Evolutionary conservation across 2,888 invertebrate genomes (phyloP), one percentile per base, ranked within the genome.

Genomic region (Drosophila paranaensis): DNA sequence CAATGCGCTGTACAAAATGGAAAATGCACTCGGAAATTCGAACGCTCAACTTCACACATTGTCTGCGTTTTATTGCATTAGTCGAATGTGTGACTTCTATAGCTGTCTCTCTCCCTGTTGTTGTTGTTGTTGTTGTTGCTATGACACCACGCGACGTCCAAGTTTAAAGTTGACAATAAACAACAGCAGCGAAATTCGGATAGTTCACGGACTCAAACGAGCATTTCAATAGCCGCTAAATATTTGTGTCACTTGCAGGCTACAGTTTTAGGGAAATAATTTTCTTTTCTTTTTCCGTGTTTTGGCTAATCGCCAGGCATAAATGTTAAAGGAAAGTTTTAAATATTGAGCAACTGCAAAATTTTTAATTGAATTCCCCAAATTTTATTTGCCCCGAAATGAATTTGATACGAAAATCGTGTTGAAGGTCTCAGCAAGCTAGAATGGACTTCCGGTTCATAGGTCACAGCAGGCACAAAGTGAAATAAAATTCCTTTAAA

Each of bases 1-100:
- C 75, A 70, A 61, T 73, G 57, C 71, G 63, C 43, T 74, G 65
- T 60, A 68, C 72, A 68, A 84, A 87, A 74, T 80, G 76, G 76
- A 71, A 86, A 86, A 79, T 84, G 85, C 88, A 87, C 77, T 88
- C 73, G 85, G 79, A 84, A 89, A 84, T 81, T 84, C 77, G 72
- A 79, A 89, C 74, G 85, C 79, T 75, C 78, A 87, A 76, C 88
- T 86, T 81, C 86, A 89, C 88, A 87, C 89, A 86, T 87, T 86
- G 89, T 84, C 78, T 84, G 85, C 72, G 66, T 77, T 87, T 84
- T 87, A 84, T 87, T 84, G 89, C 78, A 89, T 86, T 81, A 81
- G 78, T 69, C 73, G 62, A 46, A 37, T 65, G 66, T 69, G 45
- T 56, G 60, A 62, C 13, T 54, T 61, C 39, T 43, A 39, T 58